phyloP scores from a whole-genome alignment of 2,888 invertebrate genomes.

The Lottia scabra region DNA sequence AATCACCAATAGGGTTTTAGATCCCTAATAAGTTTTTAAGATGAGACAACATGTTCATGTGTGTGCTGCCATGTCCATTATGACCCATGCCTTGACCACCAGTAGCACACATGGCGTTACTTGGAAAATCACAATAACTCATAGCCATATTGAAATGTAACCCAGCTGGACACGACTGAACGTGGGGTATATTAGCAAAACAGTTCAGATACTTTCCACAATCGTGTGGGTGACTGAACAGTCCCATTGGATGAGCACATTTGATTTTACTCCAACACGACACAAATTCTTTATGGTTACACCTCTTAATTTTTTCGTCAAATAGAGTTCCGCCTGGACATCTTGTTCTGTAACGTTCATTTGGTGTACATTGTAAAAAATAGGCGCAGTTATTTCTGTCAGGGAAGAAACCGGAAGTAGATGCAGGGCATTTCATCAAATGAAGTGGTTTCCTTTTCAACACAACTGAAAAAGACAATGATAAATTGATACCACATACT shows the following conservation, averaged over 20 bases:
- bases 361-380: background rate
- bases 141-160: background rate
- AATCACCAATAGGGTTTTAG: no score
- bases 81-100: no score
- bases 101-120: background rate
- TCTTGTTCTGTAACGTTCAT: background rate
- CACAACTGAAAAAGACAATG: no score
- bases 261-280: conserved; percentile 1
- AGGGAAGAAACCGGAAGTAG: background rate
- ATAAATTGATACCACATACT: no score
- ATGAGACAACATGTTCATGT: no score
- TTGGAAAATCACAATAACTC: background rate
- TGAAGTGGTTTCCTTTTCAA: no score
- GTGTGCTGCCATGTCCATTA: no score
- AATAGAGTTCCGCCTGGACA: background rate
- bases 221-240: background rate
- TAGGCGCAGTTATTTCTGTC: conserved; percentile 2
- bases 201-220: background rate
- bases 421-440: background rate
- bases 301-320: background rate
- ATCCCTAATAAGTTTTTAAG: no score
- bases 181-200: background rate
- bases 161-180: background rate
- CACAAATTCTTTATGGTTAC: background rate
- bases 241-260: background rate